Percentiles rank a stretch among this genome's conserved stretches.
These are phyloP conservation scores for Mantis religiosa DNA, from an alignment of 2,888 invertebrate species.

Conservation along the genomic window DNA sequence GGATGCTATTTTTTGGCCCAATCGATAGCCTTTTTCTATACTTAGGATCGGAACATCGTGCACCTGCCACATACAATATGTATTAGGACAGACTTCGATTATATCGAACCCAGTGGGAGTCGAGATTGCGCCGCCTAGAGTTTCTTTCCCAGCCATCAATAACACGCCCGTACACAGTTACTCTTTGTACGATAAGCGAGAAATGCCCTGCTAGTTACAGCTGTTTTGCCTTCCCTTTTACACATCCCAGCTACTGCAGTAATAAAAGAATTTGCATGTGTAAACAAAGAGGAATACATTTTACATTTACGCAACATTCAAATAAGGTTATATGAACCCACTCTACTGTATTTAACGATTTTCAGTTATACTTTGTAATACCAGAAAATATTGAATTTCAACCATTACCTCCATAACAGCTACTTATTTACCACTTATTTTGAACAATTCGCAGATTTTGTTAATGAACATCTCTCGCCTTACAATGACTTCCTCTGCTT, in stretches of 20 bases:
- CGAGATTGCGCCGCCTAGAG: neutral
- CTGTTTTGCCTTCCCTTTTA: neutral
- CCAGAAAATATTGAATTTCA: no score
- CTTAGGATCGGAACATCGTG: neutral
- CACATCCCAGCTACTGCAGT: neutral
- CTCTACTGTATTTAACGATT: no score
- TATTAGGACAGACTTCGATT: conserved; percentile 18
- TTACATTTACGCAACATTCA: no score
- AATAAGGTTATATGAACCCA: no score
- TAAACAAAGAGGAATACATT: no score
- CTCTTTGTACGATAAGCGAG: neutral
- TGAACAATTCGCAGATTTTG: no score
- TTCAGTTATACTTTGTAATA: no score
- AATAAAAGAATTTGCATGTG: neutral
- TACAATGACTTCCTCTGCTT: no score
- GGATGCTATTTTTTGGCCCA: neutral
- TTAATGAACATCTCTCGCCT: no score
- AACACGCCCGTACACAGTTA: neutral
- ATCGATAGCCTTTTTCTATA: neutral
- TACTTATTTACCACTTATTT: no score
- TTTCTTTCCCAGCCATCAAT: neutral
- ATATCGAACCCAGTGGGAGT: neutral
- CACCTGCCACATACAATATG: conserved; percentile 17
- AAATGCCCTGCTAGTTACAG: neutral
- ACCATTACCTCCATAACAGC: no score